These are phyloP conservation scores for Chionodraco myersi DNA, from an alignment of 2,113 vertebrate genomes.

Conservation along the genomic window DNA sequence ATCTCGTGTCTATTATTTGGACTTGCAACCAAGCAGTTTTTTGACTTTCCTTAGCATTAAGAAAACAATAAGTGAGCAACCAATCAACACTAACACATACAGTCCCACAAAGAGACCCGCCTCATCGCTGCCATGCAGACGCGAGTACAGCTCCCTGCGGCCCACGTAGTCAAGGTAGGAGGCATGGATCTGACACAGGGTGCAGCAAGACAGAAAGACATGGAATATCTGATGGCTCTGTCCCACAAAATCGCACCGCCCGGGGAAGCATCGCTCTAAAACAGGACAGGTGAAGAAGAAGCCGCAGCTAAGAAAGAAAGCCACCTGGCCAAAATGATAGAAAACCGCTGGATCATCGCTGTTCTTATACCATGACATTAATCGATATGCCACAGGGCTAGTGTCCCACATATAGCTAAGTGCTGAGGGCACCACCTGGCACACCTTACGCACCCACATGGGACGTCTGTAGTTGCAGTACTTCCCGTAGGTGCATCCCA, in stretches of 20 bases:
- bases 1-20: slow-evolving; percentile 34
- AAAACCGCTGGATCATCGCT: slow-evolving; percentile 52
- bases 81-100: slow-evolving; percentile 78
- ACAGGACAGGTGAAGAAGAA: slow-evolving; percentile 89
- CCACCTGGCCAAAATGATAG: slow-evolving; percentile 81
- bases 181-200: slow-evolving; percentile 90
- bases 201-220: slow-evolving; percentile 88
- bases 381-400: slow-evolving; percentile 87
- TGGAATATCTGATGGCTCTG: slow-evolving; percentile 95
- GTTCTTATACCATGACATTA: slow-evolving; percentile 60
- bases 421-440: slow-evolving; percentile 88
- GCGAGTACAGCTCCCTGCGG: slow-evolving; percentile 83
- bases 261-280: slow-evolving; percentile 88
- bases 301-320: slow-evolving; percentile 88
- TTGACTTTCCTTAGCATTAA: slow-evolving; percentile 85
- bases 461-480: slow-evolving; percentile 81
- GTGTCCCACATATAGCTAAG: slow-evolving; percentile 90
- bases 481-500: slow-evolving; percentile 91
- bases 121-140: slow-evolving; percentile 78
- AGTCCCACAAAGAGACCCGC: slow-evolving; percentile 79
- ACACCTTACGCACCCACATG: slow-evolving; percentile 80
- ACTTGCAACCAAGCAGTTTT: slow-evolving; percentile 78
- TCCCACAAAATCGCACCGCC: slow-evolving; percentile 89
- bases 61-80: slow-evolving; percentile 79
- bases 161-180: slow-evolving; percentile 87